phyloP scores from a whole-genome alignment of 2,113 vertebrate genomes.

The Carlito syrichta region DNA sequence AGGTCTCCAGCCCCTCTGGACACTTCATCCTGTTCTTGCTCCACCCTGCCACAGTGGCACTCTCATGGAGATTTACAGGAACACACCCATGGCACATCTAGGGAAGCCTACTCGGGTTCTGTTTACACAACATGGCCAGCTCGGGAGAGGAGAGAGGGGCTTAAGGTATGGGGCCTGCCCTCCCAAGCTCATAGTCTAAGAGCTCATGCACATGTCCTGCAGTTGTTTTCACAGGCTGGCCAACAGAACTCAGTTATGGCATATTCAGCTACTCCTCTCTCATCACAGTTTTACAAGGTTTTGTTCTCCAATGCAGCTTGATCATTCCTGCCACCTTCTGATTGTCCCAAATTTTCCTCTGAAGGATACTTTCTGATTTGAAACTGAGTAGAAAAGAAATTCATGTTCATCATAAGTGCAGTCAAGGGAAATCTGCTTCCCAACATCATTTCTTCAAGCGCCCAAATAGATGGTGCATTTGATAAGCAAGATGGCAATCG shows the following conservation, averaged over 20 bases:
- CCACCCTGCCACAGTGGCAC: not conserved
- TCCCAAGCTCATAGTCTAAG: rapidly evolving
- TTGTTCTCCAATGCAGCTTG: not conserved
- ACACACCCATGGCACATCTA: not conserved
- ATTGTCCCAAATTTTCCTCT: not conserved
- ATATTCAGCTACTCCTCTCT: rapidly evolving
- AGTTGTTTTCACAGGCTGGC: not conserved
- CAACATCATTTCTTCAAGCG: no score
- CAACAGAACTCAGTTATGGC: rapidly evolving
- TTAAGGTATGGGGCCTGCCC: not conserved
- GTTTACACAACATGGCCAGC: not conserved
- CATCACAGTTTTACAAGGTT: rapidly evolving
- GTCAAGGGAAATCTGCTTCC: not conserved
- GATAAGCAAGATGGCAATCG: not conserved
- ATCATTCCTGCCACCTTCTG: not conserved
- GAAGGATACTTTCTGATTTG: not conserved
- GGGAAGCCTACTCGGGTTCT: not conserved
- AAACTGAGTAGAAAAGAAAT: not conserved
- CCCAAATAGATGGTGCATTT: not conserved
- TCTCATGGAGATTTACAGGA: rapidly evolving
- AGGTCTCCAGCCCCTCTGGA: not conserved
- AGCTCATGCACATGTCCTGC: rapidly evolving
- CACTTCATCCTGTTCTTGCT: not conserved
- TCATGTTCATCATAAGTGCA: rapidly evolving
- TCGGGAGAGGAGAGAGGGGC: not conserved